Evolutionary conservation across 2,888 invertebrate species (phyloP).

Genomic region (Sericinus montela): DNA sequence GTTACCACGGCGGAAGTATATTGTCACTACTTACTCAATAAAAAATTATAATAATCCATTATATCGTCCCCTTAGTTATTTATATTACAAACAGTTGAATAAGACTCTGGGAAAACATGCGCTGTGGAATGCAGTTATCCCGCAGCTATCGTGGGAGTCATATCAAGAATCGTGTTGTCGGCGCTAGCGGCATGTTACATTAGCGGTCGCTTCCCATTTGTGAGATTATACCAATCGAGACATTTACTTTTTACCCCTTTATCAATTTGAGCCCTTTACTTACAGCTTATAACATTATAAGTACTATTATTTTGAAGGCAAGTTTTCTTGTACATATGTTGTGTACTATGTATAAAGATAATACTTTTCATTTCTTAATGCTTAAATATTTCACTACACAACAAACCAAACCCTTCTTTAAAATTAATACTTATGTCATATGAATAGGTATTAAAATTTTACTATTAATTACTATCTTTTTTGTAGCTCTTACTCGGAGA

Average conservation of each 20-base stretch:
- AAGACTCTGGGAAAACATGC: conserved; percentile 32
- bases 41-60: no score
- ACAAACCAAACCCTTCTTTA: no score
- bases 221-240: conserved; percentile 24
- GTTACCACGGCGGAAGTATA: no score
- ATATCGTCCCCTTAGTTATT: not conserved
- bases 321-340: no score
- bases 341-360: no score
- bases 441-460: not conserved
- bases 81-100: conserved; percentile 22
- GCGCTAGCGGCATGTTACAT: conserved; percentile 34
- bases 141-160: conserved; percentile 36
- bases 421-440: no score
- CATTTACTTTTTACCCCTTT: conserved; percentile 10
- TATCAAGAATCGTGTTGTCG: conserved; percentile 35
- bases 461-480: no score
- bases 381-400: no score
- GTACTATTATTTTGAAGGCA: not conserved
- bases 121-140: conserved; percentile 39
- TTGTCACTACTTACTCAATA: no score
- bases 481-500: conserved; percentile 3
- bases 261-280: not conserved
- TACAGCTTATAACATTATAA: not conserved
- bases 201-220: conserved; percentile 30
- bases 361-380: no score